Evolutionary conservation across 1,140 invertebrate species (phyloP).

Genomic region (Cryptotermes secundus): DNA sequence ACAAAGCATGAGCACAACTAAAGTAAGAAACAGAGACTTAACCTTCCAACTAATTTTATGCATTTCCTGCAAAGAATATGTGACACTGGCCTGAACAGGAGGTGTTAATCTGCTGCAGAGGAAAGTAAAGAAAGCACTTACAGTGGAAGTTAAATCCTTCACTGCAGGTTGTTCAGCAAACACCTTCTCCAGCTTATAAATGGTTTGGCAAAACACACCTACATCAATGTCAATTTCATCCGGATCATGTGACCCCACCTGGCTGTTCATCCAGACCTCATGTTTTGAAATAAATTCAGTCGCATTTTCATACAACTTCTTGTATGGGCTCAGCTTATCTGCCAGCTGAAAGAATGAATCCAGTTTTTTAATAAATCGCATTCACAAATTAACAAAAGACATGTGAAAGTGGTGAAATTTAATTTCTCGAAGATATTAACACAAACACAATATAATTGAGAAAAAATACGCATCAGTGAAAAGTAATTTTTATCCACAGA

Average conservation of each 20-base stretch:
- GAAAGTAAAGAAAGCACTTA: constrained; percentile 43
- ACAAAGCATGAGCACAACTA: not conserved
- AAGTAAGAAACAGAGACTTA: too few species aligned
- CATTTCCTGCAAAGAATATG: not conserved
- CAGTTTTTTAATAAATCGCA: too few species aligned
- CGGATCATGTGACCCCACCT: constrained; percentile 82
- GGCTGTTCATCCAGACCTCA: constrained; percentile 79
- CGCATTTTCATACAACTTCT: constrained; percentile 85
- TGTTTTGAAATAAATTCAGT: constrained; percentile 83
- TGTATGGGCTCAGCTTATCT: constrained; percentile 79
- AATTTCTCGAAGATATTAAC: too few species aligned
- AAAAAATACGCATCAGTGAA: too few species aligned
- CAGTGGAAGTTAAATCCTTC: constrained; percentile 61
- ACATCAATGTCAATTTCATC: constrained; percentile 86
- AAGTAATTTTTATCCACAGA: too few species aligned
- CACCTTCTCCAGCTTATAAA: constrained; percentile 86
- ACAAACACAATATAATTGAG: too few species aligned
- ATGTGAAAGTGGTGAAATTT: too few species aligned
- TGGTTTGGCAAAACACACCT: constrained; percentile 72
- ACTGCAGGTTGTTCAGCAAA: constrained; percentile 71
- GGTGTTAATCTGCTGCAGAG: too few species aligned
- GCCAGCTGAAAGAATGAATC: constrained; percentile 43
- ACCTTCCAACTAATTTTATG: too few species aligned
- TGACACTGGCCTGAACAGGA: not conserved
- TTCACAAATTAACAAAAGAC: too few species aligned